Percentiles rank a stretch among this genome's conserved stretches.
phyloP scores from a whole-genome alignment of 2,888 invertebrate genomes.

The Cerceris ruficornis region DNA sequence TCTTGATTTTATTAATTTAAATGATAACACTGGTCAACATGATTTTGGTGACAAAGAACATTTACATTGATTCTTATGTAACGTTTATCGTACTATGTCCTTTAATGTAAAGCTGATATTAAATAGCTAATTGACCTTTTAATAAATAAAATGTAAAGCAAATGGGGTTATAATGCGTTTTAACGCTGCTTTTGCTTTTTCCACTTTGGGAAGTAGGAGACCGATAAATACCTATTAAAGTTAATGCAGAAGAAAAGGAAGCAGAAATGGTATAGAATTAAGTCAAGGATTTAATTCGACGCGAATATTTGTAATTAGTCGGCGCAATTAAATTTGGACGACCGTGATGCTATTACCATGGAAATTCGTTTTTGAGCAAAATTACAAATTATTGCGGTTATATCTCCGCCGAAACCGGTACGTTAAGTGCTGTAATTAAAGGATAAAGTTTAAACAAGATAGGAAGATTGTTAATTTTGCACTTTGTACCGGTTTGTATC shows the following conservation, averaged over 20 bases:
- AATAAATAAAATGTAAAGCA: too few species aligned
- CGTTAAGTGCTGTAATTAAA: conserved; percentile 2
- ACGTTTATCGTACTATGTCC: too few species aligned
- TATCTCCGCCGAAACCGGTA: not conserved
- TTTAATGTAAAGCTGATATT: too few species aligned
- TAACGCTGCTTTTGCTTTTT: too few species aligned
- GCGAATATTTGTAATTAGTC: not conserved
- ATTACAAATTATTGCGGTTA: not conserved
- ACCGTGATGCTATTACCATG: not conserved
- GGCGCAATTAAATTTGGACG: not conserved
- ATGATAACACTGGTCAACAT: too few species aligned
- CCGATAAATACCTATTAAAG: too few species aligned
- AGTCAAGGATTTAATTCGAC: not conserved
- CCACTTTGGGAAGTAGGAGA: not conserved
- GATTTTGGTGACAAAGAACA: too few species aligned
- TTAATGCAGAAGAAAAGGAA: too few species aligned
- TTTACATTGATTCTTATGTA: too few species aligned
- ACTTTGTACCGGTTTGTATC: not conserved
- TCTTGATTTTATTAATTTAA: too few species aligned
- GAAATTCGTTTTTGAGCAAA: not conserved
- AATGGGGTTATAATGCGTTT: too few species aligned
- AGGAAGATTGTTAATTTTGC: not conserved
- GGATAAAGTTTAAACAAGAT: not conserved
- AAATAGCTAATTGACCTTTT: too few species aligned
- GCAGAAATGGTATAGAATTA: not conserved